These are phyloP conservation scores for Crossaster papposus DNA, from an alignment of 53 echinoderm and acorn worm species.

Conservation along the genomic window DNA sequence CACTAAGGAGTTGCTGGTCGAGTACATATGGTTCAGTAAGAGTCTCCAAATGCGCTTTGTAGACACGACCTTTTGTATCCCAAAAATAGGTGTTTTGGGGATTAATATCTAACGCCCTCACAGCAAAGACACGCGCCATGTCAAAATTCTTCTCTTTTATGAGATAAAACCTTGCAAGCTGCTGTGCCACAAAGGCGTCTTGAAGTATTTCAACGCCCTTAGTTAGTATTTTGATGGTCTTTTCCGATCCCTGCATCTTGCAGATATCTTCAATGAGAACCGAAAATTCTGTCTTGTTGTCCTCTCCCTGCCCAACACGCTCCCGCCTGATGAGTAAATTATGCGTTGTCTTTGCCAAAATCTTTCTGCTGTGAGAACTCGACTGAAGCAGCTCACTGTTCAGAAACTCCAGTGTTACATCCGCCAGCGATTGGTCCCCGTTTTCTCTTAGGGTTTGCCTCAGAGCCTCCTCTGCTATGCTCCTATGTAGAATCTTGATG, in stretches of 20 bases:
- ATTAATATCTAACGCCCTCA: constrained; percentile 46
- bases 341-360: constrained; percentile 24
- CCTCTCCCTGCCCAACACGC: constrained; percentile 49
- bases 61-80: constrained; percentile 71
- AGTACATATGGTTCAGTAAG: background rate
- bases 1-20: background rate
- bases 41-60: background rate
- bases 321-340: constrained; percentile 68
- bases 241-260: background rate
- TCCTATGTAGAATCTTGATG: constrained; percentile 67
- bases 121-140: constrained; percentile 57
- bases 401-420: constrained; percentile 61
- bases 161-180: constrained; percentile 50
- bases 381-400: constrained; percentile 53
- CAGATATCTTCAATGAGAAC: constrained; percentile 67
- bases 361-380: constrained; percentile 24
- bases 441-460: constrained; percentile 6
- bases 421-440: constrained; percentile 38
- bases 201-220: constrained; percentile 45
- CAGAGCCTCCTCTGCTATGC: constrained; percentile 64
- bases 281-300: constrained; percentile 68
- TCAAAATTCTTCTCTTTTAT: constrained; percentile 27
- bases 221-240: constrained; percentile 37
- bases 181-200: constrained; percentile 67
- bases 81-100: constrained; percentile 57